Conservation (phyloP, 64 coral and sea anemone species). For the Actinia equina region DNA sequence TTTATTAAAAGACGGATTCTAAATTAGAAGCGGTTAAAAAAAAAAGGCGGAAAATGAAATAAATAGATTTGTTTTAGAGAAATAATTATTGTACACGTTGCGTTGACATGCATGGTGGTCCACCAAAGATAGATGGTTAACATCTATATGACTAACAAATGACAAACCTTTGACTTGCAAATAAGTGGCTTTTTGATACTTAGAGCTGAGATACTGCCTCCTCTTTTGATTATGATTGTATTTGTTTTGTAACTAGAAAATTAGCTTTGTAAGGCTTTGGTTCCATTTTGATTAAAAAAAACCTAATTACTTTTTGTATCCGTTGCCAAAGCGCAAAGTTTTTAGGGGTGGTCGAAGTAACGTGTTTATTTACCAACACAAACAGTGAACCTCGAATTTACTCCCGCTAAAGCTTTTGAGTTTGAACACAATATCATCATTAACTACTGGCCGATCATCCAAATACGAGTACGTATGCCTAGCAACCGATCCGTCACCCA, state of each 20-base stretch:
- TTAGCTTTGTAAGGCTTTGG: not conserved
- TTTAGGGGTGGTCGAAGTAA: not conserved
- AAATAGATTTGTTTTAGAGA: not conserved
- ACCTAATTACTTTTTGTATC: not conserved
- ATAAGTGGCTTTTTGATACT: not conserved
- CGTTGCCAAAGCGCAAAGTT: not conserved
- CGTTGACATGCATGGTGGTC: not conserved
- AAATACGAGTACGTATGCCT: not conserved
- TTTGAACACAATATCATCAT: not conserved
- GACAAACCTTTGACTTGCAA: not conserved
- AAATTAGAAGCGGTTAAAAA: not conserved
- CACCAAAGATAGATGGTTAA: not conserved
- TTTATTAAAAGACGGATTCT: not conserved
- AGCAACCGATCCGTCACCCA: not conserved
- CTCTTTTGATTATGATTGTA: not conserved
- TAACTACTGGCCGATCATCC: not conserved
- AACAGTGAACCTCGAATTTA: not conserved
- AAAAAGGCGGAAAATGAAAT: not conserved
- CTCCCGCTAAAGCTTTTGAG: not conserved
- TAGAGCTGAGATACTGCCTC: not conserved
- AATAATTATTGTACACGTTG: not conserved
- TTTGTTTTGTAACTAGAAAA: constrained; percentile 1
- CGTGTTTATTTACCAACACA: not conserved
- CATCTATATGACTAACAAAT: not conserved
- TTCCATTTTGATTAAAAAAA: not conserved